phyloP scores from a whole-genome alignment of 2,113 vertebrate species.

The Hirundichthys speculiger region DNA sequence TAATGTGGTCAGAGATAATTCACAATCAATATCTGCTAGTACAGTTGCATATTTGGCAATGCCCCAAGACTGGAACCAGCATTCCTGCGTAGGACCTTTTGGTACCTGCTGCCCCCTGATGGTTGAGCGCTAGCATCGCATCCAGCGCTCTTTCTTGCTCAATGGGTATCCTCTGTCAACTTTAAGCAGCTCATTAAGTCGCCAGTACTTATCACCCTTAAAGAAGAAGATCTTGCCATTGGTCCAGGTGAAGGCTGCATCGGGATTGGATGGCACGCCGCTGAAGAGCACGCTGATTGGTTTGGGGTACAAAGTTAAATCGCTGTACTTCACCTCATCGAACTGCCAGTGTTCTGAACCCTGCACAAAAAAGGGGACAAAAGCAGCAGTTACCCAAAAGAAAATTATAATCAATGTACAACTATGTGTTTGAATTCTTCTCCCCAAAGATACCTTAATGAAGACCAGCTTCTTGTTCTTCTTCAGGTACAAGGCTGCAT shows the following conservation, averaged over 20 bases:
- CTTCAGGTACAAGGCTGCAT: constrained; percentile 87
- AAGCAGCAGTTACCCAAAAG: too few relatives aligned
- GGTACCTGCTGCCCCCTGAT: constrained; percentile 52
- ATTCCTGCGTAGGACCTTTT: neutral
- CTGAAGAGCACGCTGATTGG: constrained; percentile 83
- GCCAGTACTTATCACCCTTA: constrained; percentile 87
- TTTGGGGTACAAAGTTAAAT: constrained; percentile 81
- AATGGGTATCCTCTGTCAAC: constrained; percentile 85
- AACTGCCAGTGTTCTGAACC: constrained; percentile 86
- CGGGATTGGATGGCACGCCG: constrained; percentile 76
- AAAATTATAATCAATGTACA: too few relatives aligned
- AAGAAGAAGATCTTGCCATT: constrained; percentile 88
- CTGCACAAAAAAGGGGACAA: constrained; percentile 38
- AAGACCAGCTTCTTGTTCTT: constrained; percentile 88
- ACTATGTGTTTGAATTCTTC: too few relatives aligned
- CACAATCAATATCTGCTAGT: neutral
- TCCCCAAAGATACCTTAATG: constrained; percentile 82
- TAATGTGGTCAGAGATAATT: neutral
- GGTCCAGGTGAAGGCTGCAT: constrained; percentile 86
- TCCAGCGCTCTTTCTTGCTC: constrained; percentile 83
- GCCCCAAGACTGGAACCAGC: constrained; percentile 21
- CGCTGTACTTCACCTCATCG: constrained; percentile 82
- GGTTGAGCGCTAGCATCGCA: constrained; percentile 78
- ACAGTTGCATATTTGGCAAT: constrained; percentile 25
- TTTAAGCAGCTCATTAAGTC: constrained; percentile 79